Base-by-base conservation (phyloP, 2,113 vertebrate genomes). In the Vimba vimba region DNA sequence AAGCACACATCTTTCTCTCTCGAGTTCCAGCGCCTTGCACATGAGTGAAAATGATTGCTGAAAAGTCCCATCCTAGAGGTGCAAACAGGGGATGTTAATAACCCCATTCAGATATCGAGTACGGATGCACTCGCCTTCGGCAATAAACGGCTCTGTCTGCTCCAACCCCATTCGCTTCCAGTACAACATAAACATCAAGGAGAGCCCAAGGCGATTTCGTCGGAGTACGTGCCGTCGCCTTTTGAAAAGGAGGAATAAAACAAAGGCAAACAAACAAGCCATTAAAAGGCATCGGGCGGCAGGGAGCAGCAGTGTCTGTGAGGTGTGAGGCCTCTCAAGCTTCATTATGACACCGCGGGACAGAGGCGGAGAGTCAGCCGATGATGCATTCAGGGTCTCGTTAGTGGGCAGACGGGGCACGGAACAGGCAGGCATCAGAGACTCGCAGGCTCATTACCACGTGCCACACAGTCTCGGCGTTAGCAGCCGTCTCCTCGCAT, bases 381-480 rank as follows among this genome's bases (percentile, higher is more conserved):
- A 77, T 82, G 85, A 82, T 83, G 81, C 62, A 71, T 86, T 85
- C 87, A 85, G 88, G 79, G 77, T 82, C 90, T 91, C 82, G 88
- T 91, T 91, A 90, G 45, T 19, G 66, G 71, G 79, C 62, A 84
- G 84, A 73, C 43, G 27, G 78, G 84, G 71, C 85, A 85, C 19
- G 25, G 80, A 71, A 77, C 60, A 25, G 88, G 75, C 74, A 85
- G 85, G 64, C 45, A 74, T 84, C 59, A 86, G 64, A 73, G 50
- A 89, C 78, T 83, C 77, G 4, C 2, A n/a, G 76, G 82, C 85
- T 89, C 80, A 89, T 89, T 90, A 91, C 78, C n/a, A 87, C 50
- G 55, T 83, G 79, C 27, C 59, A 13, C 64, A 57, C n/a, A 68
- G 33, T 43, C 52, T 82, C 27, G 30, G 23, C 17, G 19, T 66